phyloP scores from a whole-genome alignment of 2,888 invertebrate species.

The Cistogaster globosa region DNA sequence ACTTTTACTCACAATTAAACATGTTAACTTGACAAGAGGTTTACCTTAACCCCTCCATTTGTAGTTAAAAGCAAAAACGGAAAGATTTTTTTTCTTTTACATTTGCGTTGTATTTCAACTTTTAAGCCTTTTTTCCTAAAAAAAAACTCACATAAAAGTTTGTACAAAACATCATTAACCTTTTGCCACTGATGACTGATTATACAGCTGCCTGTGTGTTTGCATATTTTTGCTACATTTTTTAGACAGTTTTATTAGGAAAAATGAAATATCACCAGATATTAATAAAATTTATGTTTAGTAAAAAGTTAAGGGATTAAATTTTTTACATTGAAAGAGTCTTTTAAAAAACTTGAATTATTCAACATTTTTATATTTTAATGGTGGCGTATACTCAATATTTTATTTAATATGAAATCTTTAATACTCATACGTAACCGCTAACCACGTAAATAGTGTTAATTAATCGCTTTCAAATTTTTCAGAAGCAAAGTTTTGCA shows the following conservation, averaged over 20 bases:
- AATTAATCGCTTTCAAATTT: too few species aligned
- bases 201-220: background rate
- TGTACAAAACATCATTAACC: conserved; percentile 10
- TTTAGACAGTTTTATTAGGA: background rate
- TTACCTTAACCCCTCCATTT: background rate
- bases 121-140: background rate
- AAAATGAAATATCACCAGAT: background rate
- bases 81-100: background rate
- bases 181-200: conserved; percentile 15
- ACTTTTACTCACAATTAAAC: conserved; percentile 34
- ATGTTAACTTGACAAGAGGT: conserved; percentile 4
- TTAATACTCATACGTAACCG: conserved; percentile 11
- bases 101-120: background rate
- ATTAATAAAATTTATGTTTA: background rate
- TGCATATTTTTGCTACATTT: background rate
- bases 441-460: background rate
- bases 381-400: conserved; percentile 8
- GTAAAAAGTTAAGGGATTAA: background rate
- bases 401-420: background rate
- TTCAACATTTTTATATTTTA: background rate
- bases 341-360: background rate
- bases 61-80: background rate
- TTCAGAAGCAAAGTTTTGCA: too few species aligned
- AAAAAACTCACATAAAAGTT: background rate
- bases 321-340: background rate